A percentile compares a stretch with the other conserved stretches of the same genome.
Conservation (phyloP, 2,113 vertebrate genomes). For the Sebastes schlegelii region DNA sequence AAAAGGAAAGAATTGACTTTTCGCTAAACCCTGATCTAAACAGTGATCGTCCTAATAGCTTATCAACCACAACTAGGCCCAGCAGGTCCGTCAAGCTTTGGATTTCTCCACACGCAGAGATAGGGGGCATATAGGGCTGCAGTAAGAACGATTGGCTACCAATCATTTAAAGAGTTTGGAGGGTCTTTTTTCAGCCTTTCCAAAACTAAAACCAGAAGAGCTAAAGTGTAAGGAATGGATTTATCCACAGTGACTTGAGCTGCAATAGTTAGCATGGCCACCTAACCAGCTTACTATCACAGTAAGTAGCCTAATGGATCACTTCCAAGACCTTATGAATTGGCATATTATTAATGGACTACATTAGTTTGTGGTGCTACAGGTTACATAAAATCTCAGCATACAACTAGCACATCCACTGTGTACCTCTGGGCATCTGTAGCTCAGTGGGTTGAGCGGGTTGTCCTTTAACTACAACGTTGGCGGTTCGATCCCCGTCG, state of each 20-base stretch:
- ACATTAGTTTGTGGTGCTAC: neutral
- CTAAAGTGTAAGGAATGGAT: neutral
- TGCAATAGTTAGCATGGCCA: neutral
- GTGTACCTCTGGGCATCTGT: neutral
- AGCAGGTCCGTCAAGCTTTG: neutral
- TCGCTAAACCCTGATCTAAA: constrained; percentile 9
- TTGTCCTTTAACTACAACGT: no score
- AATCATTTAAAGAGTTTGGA: neutral
- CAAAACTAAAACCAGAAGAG: neutral
- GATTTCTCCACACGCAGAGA: neutral
- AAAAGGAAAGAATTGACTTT: neutral
- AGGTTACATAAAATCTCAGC: neutral
- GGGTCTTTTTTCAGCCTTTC: neutral
- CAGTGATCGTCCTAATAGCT: neutral
- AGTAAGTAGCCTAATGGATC: neutral
- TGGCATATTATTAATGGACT: neutral
- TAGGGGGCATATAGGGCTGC: neutral
- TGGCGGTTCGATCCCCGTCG: no score
- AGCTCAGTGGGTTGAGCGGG: no score
- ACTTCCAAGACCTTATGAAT: neutral
- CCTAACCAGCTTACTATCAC: neutral
- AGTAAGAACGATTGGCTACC: neutral
- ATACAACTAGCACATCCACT: neutral
- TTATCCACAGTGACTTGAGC: neutral
- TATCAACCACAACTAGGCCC: neutral